These are phyloP conservation scores for Ectobius pallidus DNA, from an alignment of 2,888 invertebrate genomes.

Conservation along the genomic window DNA sequence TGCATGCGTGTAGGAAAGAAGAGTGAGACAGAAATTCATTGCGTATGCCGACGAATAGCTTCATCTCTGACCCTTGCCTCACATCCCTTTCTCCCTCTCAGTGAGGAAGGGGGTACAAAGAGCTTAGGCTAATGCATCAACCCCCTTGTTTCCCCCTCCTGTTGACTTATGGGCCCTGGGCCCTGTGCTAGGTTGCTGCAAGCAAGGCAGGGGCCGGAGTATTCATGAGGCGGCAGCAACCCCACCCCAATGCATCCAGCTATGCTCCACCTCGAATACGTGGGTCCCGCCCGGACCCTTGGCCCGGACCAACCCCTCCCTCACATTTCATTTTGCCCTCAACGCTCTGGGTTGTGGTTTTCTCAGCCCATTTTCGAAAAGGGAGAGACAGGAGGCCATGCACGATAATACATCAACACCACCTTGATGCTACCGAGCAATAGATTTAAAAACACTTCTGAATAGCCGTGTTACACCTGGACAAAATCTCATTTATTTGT, in stretches of 20 bases:
- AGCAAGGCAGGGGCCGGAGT: constrained; percentile 12
- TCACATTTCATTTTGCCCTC: constrained; percentile 10
- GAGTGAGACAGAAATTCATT: constrained; percentile 34
- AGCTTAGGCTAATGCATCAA: constrained; percentile 40
- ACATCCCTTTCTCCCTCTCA: constrained; percentile 1
- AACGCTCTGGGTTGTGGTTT: constrained; percentile 7
- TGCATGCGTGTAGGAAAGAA: not conserved
- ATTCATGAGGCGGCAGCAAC: constrained; percentile 37
- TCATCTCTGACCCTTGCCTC: constrained; percentile 31
- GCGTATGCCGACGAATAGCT: constrained; percentile 36
- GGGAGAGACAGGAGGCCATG: not conserved
- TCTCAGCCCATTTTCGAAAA: constrained; percentile 10
- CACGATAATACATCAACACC: no score
- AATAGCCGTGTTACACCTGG: no score
- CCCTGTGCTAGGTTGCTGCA: constrained; percentile 9
- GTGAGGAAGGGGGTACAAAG: constrained; percentile 28
- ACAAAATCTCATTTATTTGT: no score
- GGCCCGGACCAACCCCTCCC: not conserved
- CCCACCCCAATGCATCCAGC: not conserved
- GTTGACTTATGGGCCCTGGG: constrained; percentile 37
- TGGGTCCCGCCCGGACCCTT: not conserved
- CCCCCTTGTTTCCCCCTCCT: constrained; percentile 15
- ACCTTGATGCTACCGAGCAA: no score
- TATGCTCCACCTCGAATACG: not conserved
- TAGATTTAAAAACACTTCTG: no score